A percentile compares a stretch with the other conserved stretches of the same genome.
Conservation (phyloP, 1,140 invertebrate species). For the Ostrea denselamellosa region DNA sequence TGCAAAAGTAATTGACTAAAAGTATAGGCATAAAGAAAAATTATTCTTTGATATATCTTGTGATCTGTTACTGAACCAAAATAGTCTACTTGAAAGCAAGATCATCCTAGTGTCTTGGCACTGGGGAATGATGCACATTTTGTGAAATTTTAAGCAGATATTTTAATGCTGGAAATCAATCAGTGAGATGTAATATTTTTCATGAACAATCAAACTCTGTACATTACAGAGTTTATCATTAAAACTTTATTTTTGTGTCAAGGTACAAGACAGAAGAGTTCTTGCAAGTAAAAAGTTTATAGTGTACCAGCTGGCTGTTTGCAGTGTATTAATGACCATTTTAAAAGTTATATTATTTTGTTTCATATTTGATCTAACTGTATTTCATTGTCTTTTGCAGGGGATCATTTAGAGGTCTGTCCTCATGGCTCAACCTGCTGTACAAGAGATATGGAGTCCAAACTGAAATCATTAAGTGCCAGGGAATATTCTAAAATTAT, state of each 20-base stretch:
- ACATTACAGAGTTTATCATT: too few relatives aligned
- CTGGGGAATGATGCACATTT: too few relatives aligned
- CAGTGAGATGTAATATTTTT: too few relatives aligned
- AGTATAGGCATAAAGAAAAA: background rate
- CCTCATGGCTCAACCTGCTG: constrained; percentile 53
- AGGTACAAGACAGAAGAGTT: too few relatives aligned
- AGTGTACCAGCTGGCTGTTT: too few relatives aligned
- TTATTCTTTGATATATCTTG: background rate
- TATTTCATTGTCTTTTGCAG: constrained; percentile 46
- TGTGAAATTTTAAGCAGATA: too few relatives aligned
- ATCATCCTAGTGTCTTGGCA: background rate
- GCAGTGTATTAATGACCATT: too few relatives aligned
- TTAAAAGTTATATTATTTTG: background rate
- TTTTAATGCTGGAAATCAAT: too few relatives aligned
- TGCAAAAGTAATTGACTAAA: background rate
- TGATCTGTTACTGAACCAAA: background rate
- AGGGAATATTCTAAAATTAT: constrained; percentile 56
- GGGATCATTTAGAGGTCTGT: constrained; percentile 58
- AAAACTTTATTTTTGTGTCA: too few relatives aligned
- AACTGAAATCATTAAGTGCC: constrained; percentile 51
- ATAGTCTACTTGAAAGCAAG: background rate
- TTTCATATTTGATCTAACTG: background rate
- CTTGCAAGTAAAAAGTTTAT: too few relatives aligned
- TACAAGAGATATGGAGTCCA: constrained; percentile 57
- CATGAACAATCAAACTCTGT: too few relatives aligned